Evolutionary conservation across 1,140 invertebrate species (phyloP).

Genomic region (Drosophila tristis): DNA sequence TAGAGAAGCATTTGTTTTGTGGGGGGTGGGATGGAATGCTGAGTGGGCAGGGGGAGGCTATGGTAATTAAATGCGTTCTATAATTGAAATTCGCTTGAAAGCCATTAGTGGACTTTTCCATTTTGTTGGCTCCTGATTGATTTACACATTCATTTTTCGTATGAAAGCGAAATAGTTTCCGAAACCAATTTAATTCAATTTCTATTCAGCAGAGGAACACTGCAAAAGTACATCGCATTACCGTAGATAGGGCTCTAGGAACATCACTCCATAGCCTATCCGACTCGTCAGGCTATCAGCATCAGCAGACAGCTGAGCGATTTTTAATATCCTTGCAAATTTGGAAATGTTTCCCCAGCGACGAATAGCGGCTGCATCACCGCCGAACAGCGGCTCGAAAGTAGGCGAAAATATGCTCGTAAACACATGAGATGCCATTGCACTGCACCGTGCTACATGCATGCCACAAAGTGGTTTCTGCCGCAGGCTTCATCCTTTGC

Average conservation of each 20-base stretch:
- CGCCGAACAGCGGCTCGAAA: slow-evolving; percentile 11
- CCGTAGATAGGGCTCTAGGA: too few species aligned
- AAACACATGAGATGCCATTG: not conserved
- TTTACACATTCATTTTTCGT: not conserved
- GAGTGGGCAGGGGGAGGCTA: slow-evolving; percentile 1
- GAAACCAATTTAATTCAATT: too few species aligned
- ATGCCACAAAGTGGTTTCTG: slow-evolving; percentile 6
- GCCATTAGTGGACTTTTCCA: slow-evolving; percentile 4
- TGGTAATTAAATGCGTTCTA: slow-evolving; percentile 73
- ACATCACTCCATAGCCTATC: too few species aligned
- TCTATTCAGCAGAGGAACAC: too few species aligned
- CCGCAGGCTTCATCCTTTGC: not conserved
- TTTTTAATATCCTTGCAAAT: not conserved
- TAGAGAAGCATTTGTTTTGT: slow-evolving; percentile 70
- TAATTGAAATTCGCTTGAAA: slow-evolving; percentile 67
- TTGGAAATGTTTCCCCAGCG: slow-evolving; percentile 13
- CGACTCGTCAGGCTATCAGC: too few species aligned
- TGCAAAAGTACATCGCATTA: too few species aligned
- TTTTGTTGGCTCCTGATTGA: slow-evolving; percentile 12
- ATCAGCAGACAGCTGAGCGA: too few species aligned
- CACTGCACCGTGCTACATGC: slow-evolving; percentile 6
- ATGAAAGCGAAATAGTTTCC: too few species aligned
- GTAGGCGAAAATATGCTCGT: slow-evolving; percentile 21
- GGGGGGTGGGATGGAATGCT: not conserved
- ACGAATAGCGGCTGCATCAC: not conserved